Conservation (phyloP, 2,888 invertebrate species). For the Cylindroiulus punctatus region DNA sequence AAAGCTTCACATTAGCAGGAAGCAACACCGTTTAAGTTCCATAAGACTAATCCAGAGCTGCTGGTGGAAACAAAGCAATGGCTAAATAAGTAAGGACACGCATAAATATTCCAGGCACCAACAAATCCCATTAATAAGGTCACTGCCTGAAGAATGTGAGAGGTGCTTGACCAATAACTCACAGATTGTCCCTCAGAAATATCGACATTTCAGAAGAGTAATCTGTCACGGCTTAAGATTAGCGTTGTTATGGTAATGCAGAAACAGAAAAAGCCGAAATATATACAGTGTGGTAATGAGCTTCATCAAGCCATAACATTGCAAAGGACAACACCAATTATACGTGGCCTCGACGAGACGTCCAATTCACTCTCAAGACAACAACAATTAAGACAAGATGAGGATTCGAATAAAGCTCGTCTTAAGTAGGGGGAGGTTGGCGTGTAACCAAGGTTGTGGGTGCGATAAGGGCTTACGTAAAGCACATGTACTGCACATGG, state of each 20-base stretch:
- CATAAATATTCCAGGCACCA: slow-evolving; percentile 10
- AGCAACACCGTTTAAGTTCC: background rate
- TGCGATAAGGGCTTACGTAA: background rate
- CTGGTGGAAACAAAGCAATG: background rate
- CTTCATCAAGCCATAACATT: background rate
- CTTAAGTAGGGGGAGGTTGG: background rate
- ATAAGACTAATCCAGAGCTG: background rate
- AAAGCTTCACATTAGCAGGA: background rate
- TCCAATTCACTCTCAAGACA: background rate
- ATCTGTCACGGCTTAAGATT: slow-evolving; percentile 10
- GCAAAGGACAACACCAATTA: background rate
- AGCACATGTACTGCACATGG: background rate
- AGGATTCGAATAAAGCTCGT: background rate
- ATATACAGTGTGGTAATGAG: background rate
- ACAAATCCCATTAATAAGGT: background rate
- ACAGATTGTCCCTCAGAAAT: background rate
- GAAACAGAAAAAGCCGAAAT: background rate
- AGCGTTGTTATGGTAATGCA: slow-evolving; percentile 11
- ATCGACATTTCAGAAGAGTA: background rate
- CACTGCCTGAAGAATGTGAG: background rate
- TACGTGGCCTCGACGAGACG: background rate
- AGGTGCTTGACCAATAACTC: background rate
- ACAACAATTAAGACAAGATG: background rate
- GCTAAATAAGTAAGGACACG: background rate
- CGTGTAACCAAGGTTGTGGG: background rate